Evolutionary conservation across 2,113 vertebrate genomes (phyloP), one percentile per base, ranked within the genome.

Genomic region (Sprattus sprattus): DNA sequence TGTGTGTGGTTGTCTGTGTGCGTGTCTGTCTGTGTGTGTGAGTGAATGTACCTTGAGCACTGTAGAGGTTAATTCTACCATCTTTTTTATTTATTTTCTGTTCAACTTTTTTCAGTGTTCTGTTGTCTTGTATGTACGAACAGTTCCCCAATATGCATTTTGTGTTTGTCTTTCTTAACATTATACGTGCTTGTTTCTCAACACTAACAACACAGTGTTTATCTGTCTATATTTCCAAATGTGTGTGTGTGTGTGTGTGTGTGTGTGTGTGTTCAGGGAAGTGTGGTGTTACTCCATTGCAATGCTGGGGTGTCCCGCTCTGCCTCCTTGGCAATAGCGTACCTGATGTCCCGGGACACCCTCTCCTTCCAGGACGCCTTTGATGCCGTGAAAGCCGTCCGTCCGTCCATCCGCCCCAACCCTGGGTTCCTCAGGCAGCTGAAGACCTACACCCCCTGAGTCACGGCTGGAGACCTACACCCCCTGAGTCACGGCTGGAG

Each of bases 261-360:
- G 39, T 39, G 39, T 39, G 39, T 39, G 39, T 39, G 39, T 39
- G 39, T 39, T 1, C 84, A 99, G 98, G 94, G 88, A 7, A 97
- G 97, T 0, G 96, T 97, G 82, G 96, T 96, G 22, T 93, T 99
- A 87, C 96, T 99, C 83, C 98, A 99, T 92, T 99, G 98, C 71
- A 99, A 99, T 1, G 98, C 98, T 2, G 98, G 98, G 18, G 96
- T 99, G 75, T 99, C 98, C 8, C 96, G 98, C 84, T 96, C 97
- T 13, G 94, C 97, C 0, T 95, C 98, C 32, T 81, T 99, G 47
- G 92, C 96, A 85, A 97, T 96, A 50, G 98, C 97, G 39, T 99
- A 98, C 93, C 92, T 99, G 47, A 99, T 99, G 96, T 85, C 92
- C 88, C 95, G 91, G 45, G 96, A 99, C 91, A 91, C 93, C 92